Base-by-base conservation (phyloP, 2,888 invertebrate species). In the Nowickia ferox region DNA sequence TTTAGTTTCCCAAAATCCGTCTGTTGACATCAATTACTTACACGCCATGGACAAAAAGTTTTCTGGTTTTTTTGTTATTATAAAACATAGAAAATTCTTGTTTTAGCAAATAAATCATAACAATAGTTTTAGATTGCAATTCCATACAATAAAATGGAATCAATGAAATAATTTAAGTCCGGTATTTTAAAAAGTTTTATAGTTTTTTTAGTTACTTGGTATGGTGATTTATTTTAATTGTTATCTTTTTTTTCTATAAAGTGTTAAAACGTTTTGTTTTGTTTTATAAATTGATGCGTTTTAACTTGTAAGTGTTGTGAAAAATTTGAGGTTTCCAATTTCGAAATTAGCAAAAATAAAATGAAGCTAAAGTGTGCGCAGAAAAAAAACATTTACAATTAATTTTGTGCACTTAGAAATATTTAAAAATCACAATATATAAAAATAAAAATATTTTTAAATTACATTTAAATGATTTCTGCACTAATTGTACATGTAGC, bases 1-100 rank as follows among this genome's bases (percentile, higher is more conserved):
- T 61, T 69, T 61, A 61, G 13, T 51, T 69, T 69, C 9, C 69
- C 30, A 9, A 51, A 78, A 69, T 69, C 69, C 59, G 51, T 69
- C 11, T 69, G 44, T 61, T 61, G 78, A 61, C 78, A 78, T 78
- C 53, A 78, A 78, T 78, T 78, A 78, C 59, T 78, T 61, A 61
- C 61, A 61, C 61, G 17, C 59, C 59, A 30, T 53, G 17, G 15
- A 78, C 30, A 61, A 78, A 68, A 78, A 69, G 11, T 69, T 78
- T 78, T 44, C 69, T 61, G 48, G 9, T 5, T 48, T 46, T n/a
- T 76, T 53, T 48, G 10, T 38, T 65, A 38, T 48, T 17, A 30
- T n/a, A 19, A 68, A 77, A 59, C 40, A 68, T 40, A 51, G 38
- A 68, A 57, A 11, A 68, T 40, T n/a, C 61, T 40, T 51, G 53